These are phyloP conservation scores for Xanthorhoe designata DNA, from an alignment of 2,888 invertebrate species.

Conservation along the genomic window DNA sequence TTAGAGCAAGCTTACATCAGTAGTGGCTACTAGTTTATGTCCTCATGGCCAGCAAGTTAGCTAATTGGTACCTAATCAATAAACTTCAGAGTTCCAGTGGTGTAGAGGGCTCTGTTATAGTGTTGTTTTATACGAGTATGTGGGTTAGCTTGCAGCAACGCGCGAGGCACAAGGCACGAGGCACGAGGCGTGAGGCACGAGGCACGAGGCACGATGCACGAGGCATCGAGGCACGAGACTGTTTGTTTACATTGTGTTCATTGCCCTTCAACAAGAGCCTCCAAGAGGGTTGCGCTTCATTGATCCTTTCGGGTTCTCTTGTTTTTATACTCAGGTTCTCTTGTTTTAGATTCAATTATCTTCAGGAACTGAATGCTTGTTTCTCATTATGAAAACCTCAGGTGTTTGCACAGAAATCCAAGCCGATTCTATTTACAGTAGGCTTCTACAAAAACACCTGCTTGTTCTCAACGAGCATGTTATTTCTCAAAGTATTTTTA, in stretches of 20 bases:
- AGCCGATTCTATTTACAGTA: too few species aligned
- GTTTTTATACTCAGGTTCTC: background rate
- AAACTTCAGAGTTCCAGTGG: background rate
- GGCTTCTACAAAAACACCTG: background rate
- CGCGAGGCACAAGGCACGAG: too few species aligned
- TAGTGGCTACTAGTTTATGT: background rate
- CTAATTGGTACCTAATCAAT: background rate
- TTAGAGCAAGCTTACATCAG: background rate
- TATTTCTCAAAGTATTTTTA: background rate
- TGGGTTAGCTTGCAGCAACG: too few species aligned
- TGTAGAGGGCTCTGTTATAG: background rate
- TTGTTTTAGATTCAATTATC: background rate
- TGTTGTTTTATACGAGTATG: too few species aligned
- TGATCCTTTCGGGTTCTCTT: background rate
- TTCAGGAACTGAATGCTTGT: background rate
- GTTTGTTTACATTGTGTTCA: constrained; percentile 16
- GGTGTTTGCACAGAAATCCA: background rate
- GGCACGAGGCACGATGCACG: too few species aligned
- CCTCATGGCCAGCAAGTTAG: background rate
- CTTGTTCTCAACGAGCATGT: background rate
- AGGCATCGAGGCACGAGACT: too few species aligned
- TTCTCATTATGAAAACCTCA: too few species aligned
- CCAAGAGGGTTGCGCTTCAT: background rate
- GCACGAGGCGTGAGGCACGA: too few species aligned
- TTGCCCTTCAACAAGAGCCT: constrained; percentile 2